These are phyloP conservation scores for Drosophila sproati DNA, from an alignment of 1,140 invertebrate genomes.

Conservation along the genomic window DNA sequence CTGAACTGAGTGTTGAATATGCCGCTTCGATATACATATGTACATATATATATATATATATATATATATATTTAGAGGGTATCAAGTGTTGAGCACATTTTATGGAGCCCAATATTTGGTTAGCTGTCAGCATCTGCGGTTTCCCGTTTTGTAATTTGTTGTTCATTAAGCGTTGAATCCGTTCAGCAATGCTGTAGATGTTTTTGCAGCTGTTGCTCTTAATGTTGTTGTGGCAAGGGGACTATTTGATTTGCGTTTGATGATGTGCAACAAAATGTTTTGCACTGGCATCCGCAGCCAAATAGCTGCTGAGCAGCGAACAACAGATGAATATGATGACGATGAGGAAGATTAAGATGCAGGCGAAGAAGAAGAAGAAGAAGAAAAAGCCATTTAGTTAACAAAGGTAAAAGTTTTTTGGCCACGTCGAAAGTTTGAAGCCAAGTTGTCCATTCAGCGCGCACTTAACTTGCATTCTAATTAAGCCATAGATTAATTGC, in stretches of 20 bases:
- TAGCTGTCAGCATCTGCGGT: constrained; percentile 13
- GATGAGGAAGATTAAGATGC: background rate
- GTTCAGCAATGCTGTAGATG: background rate
- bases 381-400: background rate
- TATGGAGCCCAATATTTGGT: constrained; percentile 38
- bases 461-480: constrained; percentile 51
- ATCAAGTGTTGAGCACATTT: background rate
- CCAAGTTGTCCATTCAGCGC: constrained; percentile 15
- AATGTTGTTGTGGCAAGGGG: constrained; percentile 15
- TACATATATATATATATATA: no score
- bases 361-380: background rate
- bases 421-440: constrained; percentile 23
- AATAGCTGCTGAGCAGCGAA: background rate
- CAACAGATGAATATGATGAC: background rate
- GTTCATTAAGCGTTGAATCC: constrained; percentile 17
- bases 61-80: background rate
- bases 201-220: constrained; percentile 4
- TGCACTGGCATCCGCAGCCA: constrained; percentile 25
- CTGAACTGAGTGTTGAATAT: no score
- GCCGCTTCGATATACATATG: no score
- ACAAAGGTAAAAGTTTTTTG: constrained; percentile 21
- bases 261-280: constrained; percentile 41
- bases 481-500: constrained; percentile 56
- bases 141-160: constrained; percentile 1
- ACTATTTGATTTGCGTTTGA: constrained; percentile 42